Evolutionary conservation across 2,113 vertebrate species (phyloP), one percentile per base, ranked within the genome.

Genomic region (Chaenocephalus aceratus): DNA sequence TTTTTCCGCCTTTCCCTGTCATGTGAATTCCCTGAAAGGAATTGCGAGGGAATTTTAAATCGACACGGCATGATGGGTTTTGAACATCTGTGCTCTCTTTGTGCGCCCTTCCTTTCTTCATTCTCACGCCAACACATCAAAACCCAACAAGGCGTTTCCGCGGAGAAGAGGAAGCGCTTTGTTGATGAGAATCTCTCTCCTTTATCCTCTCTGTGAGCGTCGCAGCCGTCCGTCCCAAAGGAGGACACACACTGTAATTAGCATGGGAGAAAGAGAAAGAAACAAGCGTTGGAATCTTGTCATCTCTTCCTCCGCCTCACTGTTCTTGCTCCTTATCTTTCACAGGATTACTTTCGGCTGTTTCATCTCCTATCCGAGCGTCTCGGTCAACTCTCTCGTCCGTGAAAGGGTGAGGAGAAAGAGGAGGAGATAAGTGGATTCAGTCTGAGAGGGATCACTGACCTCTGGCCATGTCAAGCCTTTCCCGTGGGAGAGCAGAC

Each of bases 161-260:
- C 1, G 3, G 9, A 6, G 2, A 52, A 7, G n/a, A 79, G 83
- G 65, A 61, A 60, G 72, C 62, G 82, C 80, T 84, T 81, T 88
- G 82, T 71, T 81, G 76, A 85, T 72, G 72, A 68, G 75, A 83
- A 30, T 3, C 82, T 77, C 66, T 70, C 26, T 45, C 48, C 3
- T 51, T 75, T 65, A 16, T 3, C 30, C 0, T 2, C 64, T 53
- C 72, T 65, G 11, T 54, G 51, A 85, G 77, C 59, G 57, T 44
- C 0, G 23, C 26, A 21, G n/a, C 56, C 45, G 3, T 53, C 36
- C 41, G 15, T 80, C 65, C 65, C 69, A 53, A 52, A 21, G 49
- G 74, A 66, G 64, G 74, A 86, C 66, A 86, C 79, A 64, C 10
- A 10, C 67, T 70, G 69, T 77, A 86, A 84, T 92, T 86, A 89